Evolutionary conservation across 2,888 invertebrate species (phyloP), one percentile per base, ranked within the genome.

Genomic region (Fissipunctia ypsillon): DNA sequence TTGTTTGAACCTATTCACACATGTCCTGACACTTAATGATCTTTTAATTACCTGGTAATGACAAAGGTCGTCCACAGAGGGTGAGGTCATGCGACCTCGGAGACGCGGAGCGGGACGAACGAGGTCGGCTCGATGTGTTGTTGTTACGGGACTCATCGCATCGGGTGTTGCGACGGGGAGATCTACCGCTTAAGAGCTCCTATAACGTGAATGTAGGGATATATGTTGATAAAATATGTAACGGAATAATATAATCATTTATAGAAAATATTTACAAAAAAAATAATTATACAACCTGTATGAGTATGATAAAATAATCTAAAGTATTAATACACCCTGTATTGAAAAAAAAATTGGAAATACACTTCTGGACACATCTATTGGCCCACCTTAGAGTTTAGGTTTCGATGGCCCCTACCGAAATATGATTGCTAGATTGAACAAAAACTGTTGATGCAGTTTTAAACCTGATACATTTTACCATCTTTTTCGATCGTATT

Each of bases 71-170:
- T 25, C 93, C 95, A 61, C 94, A 93, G 43, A 94, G 76, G 16
- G 91, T 86, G 3, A 93, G 87, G 84, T 95, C 96, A 78, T 94
- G 95, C 1, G 94, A 91, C 52, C 95, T 85, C n/a, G 96, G 96
- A 0, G 96, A 95, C 0, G 93, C 95, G 0, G 96, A 95, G 4
- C 95, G 89, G 0, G 96, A 95, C 0, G 95, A 94, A 16, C 95
- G 89, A 19, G 95, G 92, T 9, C 95, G 88, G 7, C 88, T 88
- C 7, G 91, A 84, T 3, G 87, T 84, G 74, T 88, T 91, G 80
- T 88, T 92, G 81, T 90, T 90, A 9, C 90, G 89, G 0, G 88
- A 68, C 66, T 93, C 93, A 0, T 93, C 93, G 68, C 86, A 88
- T 0, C 92, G 88, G 0, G 85, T 79, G 48, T 87, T 90, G n/a